A percentile compares a stretch with the other conserved stretches of the same genome.
phyloP scores from a whole-genome alignment of 2,888 invertebrate species.

The Cotesia congregata region DNA sequence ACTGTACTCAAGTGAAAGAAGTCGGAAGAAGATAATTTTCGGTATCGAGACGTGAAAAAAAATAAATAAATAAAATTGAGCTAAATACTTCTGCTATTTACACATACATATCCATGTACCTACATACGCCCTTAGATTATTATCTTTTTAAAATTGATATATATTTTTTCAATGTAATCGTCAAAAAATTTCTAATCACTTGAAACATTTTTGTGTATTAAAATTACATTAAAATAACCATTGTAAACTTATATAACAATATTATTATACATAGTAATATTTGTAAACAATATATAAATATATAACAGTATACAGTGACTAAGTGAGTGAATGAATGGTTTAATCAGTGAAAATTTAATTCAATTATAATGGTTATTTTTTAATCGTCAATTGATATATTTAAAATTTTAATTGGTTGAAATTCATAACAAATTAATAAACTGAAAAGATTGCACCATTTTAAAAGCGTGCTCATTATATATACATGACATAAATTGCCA shows the following conservation, averaged over 20 bases:
- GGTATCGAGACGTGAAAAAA: conserved; percentile 19
- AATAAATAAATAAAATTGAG: conserved; percentile 15
- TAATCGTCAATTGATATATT: too few relatives aligned
- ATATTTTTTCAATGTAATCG: conserved; percentile 66
- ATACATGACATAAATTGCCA: too few relatives aligned
- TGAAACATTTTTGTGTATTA: conserved; percentile 4
- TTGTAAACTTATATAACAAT: background rate
- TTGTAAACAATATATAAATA: conserved; percentile 33
- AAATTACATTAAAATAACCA: background rate
- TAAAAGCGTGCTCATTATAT: too few relatives aligned
- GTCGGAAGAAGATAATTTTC: conserved; percentile 19
- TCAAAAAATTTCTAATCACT: conserved; percentile 43
- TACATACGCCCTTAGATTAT: conserved; percentile 52
- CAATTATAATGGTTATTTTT: too few relatives aligned
- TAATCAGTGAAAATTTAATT: background rate
- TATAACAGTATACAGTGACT: background rate
- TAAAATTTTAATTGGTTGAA: too few relatives aligned
- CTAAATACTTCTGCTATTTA: conserved; percentile 28
- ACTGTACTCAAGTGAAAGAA: conserved; percentile 7
- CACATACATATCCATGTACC: conserved; percentile 59
- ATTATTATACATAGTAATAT: conserved; percentile 3
- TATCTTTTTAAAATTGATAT: conserved; percentile 59
- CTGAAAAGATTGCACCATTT: too few relatives aligned
- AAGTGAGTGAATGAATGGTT: background rate
- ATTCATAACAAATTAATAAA: too few relatives aligned